Base-by-base conservation (phyloP, 2,888 invertebrate species). In the Steinernema hermaphroditum region DNA sequence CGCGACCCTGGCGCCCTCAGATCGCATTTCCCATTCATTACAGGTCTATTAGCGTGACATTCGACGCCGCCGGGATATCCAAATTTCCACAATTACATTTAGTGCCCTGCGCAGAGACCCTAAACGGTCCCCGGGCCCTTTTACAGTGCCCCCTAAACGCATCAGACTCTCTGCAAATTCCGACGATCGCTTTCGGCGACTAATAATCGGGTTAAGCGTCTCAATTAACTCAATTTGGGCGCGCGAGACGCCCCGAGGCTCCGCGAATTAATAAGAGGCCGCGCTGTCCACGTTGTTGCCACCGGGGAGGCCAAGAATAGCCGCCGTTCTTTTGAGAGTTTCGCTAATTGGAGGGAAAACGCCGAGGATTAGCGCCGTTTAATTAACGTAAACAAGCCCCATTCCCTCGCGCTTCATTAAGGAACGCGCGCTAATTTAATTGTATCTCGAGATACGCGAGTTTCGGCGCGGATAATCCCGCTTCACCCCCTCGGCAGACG, bases 1-100 rank as follows among this genome's bases (percentile, higher is more conserved):
- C 16, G 8, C 46, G 46, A 6, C 46, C 6, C 46, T 19, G 46
- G 46, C 46, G n/a, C 37, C 37, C 37, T n/a, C n/a, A 12, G 37
- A 37, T 54, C 54, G 54, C 54, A 54, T 54, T 54, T 54, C 54
- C 54, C 54, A 54, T 54, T 54, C 54, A 54, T 54, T 54, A 54
- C 54, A 54, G 54, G 54, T 54, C 54, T 22, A 54, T 54, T 54
- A 54, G 54, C 19, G 24, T 24, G 46, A 46, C 37, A 37, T 12
- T 12, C 54, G 37, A 37, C 37, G 37, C 37, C 37, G 37, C 6
- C 37, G 6, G 37, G 12, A 37, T 37, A 4, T 12, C 37, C 12
- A 4, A 4, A 37, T 37, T 37, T 37, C 37, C 6, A 12, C 37
- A 54, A 54, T 54, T 54, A 27, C 16, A 27, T 54, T 54, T 54